These are phyloP conservation scores for Mechanitis mazaeus DNA, from an alignment of 2,888 invertebrate genomes.

Conservation along the genomic window DNA sequence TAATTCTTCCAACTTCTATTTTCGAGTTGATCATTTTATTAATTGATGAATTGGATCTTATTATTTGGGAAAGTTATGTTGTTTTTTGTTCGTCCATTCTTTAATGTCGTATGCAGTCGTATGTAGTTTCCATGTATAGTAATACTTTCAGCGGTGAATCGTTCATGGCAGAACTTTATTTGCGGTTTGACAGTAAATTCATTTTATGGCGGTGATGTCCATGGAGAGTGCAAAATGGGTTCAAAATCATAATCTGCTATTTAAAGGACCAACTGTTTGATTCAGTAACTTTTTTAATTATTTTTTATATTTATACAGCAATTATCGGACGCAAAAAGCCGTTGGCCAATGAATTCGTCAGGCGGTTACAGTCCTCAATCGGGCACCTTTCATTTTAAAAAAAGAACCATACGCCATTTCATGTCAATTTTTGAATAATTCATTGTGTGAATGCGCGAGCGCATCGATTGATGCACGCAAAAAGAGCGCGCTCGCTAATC, in stretches of 20 bases:
- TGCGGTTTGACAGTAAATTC: constrained; percentile 65
- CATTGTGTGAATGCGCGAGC: constrained; percentile 76
- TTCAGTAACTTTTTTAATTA: constrained; percentile 26
- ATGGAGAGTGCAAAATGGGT: constrained; percentile 26
- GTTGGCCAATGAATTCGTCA: constrained; percentile 77
- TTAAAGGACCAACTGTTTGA: constrained; percentile 24
- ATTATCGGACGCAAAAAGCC: constrained; percentile 71
- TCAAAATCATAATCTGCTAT: constrained; percentile 26
- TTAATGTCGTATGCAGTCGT: neutral
- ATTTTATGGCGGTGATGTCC: constrained; percentile 48
- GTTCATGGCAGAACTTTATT: constrained; percentile 57
- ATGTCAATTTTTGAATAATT: constrained; percentile 78
- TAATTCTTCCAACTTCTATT: neutral
- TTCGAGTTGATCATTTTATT: too few relatives aligned
- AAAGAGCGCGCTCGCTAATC: constrained; percentile 74
- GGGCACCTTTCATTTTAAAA: constrained; percentile 76
- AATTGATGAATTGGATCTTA: too few relatives aligned
- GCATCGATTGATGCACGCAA: constrained; percentile 77
- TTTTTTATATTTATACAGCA: constrained; percentile 51
- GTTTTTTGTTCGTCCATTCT: neutral
- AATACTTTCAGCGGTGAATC: constrained; percentile 27
- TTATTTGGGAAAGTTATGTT: too few relatives aligned
- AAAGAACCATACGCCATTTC: constrained; percentile 77
- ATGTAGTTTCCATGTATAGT: constrained; percentile 12
- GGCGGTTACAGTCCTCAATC: constrained; percentile 77